Conservation (phyloP, 1,140 invertebrate genomes). For the Lysiphlebus fabarum region DNA sequence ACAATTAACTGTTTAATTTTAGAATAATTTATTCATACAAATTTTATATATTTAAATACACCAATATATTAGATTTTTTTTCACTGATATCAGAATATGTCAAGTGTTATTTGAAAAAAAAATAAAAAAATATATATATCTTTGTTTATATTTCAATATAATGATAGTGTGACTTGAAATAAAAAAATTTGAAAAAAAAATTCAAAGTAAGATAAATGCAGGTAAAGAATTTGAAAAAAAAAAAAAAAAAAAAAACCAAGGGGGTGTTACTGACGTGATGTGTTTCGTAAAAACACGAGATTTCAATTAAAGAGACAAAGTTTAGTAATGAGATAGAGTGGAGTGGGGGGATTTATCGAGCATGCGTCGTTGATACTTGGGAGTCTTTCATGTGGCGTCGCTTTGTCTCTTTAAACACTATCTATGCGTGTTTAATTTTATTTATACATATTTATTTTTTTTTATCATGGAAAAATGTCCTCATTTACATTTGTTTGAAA, state of each 20-base stretch:
- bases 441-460: neutral
- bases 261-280: too few relatives aligned
- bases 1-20: too few relatives aligned
- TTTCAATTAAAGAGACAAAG: slow-evolving; percentile 27
- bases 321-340: slow-evolving; percentile 23
- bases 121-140: too few relatives aligned
- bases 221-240: neutral
- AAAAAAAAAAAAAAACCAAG: neutral
- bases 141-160: too few relatives aligned
- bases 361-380: neutral
- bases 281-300: slow-evolving; percentile 25
- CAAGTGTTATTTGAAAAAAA: too few relatives aligned
- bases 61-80: too few relatives aligned
- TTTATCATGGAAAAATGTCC: slow-evolving; percentile 3
- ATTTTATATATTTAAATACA: too few relatives aligned
- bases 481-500: neutral
- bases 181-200: too few relatives aligned
- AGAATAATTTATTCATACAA: too few relatives aligned
- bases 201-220: too few relatives aligned
- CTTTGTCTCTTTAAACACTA: slow-evolving; percentile 16
- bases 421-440: slow-evolving; percentile 4
- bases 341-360: slow-evolving; percentile 18
- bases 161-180: too few relatives aligned
- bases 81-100: too few relatives aligned
- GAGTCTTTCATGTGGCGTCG: slow-evolving; percentile 20